Evolutionary conservation across 2,888 invertebrate genomes (phyloP).

Genomic region (Caenorhabditis sp.): DNA sequence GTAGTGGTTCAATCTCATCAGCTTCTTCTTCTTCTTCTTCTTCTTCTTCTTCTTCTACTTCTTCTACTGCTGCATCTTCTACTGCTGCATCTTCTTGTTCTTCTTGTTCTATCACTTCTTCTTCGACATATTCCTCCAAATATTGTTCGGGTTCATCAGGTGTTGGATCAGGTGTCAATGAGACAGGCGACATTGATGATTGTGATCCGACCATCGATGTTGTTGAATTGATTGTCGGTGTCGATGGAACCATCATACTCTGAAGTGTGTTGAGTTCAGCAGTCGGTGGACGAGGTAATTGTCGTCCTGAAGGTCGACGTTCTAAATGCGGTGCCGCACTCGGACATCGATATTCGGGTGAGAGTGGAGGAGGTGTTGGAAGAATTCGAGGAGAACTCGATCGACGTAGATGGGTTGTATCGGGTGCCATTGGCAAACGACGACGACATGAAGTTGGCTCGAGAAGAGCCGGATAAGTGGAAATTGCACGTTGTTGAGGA

Average conservation of each 20-base stretch:
- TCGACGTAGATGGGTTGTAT: conserved; percentile 30
- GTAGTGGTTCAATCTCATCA: background rate
- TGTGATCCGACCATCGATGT: conserved; percentile 4
- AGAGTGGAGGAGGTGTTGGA: conserved; percentile 60
- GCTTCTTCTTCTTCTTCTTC: background rate
- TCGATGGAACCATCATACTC: conserved; percentile 9
- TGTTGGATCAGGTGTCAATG: conserved; percentile 37
- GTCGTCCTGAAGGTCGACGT: conserved; percentile 46
- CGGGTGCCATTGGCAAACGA: conserved; percentile 54
- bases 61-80: conserved; percentile 2
- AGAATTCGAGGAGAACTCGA: conserved; percentile 56
- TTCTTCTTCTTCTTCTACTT: conserved; percentile 6
- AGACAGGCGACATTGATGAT: conserved; percentile 30
- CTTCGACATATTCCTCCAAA: conserved; percentile 17
- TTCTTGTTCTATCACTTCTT: conserved; percentile 4
- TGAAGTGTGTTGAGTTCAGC: conserved; percentile 25
- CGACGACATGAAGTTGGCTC: conserved; percentile 52
- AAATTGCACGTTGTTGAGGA: conserved; percentile 44
- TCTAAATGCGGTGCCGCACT: conserved; percentile 42
- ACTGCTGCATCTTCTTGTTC: background rate
- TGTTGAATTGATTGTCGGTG: background rate
- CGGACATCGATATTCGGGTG: conserved; percentile 51
- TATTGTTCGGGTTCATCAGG: conserved; percentile 32
- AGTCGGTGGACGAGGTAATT: conserved; percentile 47
- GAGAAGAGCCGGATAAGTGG: conserved; percentile 45